phyloP scores from a whole-genome alignment of 2,113 vertebrate genomes.

The Garra rufa region DNA sequence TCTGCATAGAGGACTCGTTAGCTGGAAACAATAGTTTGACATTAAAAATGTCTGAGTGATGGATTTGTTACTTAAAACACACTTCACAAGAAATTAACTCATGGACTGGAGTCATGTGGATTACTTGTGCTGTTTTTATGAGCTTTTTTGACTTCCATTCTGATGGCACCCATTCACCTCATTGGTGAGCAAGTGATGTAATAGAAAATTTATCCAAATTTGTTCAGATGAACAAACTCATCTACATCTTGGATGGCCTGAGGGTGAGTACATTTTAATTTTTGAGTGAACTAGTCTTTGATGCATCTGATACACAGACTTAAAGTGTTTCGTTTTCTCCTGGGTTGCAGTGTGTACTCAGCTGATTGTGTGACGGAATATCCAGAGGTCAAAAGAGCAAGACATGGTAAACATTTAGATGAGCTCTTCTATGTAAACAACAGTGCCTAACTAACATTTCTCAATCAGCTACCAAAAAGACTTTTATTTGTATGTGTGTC shows the following conservation, averaged over 20 bases:
- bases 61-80: too few relatives aligned
- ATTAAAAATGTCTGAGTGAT: too few relatives aligned
- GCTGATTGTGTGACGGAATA: slow-evolving; percentile 65
- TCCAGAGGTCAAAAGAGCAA: slow-evolving; percentile 73
- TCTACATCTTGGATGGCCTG: not conserved
- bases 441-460: not conserved
- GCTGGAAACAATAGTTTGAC: not conserved
- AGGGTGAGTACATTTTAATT: not conserved
- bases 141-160: not conserved
- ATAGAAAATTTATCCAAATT: not conserved
- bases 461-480: not conserved
- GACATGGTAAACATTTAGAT: slow-evolving; percentile 65
- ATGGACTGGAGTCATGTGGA: too few relatives aligned
- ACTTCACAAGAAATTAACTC: too few relatives aligned
- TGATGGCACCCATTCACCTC: not conserved
- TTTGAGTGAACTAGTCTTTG: not conserved
- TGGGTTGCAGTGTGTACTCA: slow-evolving; percentile 68
- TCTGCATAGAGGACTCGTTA: not conserved
- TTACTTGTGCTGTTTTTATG: not conserved
- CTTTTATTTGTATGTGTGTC: not conserved
- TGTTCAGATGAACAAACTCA: not conserved
- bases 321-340: not conserved
- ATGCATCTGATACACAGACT: not conserved
- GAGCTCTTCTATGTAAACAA: not conserved
- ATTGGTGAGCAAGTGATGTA: not conserved